Evolutionary conservation across 2,113 vertebrate species (phyloP), one percentile per base, ranked within the genome.

Genomic region (Tenebrosternarchus preto): DNA sequence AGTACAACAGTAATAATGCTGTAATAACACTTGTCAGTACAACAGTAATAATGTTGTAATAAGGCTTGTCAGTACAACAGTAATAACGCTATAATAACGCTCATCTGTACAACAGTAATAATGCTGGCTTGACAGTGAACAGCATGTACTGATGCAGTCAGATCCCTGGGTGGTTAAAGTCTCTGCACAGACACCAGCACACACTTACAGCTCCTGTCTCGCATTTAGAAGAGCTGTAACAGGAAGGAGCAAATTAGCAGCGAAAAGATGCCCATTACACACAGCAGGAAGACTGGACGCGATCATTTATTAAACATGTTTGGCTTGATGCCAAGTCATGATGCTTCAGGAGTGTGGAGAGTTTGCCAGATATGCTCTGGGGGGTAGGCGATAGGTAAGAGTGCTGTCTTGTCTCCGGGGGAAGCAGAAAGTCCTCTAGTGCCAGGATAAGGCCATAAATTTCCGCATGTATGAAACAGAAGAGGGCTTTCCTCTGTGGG

Each of bases 401-500:
- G 56, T 64, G 46, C 76, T 33, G 19, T 15, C 61, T 22, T 76
- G 16, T 87, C 85, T 66, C 80, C 76, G 80, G 78, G 50, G 73
- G 81, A 72, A 36, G 69, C 71, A n/a, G 89, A 61, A 29, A 50
- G 78, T 5, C 59, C 50, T 36, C 19, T 20, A 84, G 88, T 82
- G 88, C 82, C 89, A 87, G 85, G 75, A 59, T 39, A 77, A 82
- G 72, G 87, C 82, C 89, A 81, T 91, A 92, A 87, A 92, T 92
- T 88, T 57, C 56, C 55, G 71, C 72, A 56, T 67, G 83, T 81
- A 86, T 92, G 89, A 91, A 92, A 93, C 84, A 87, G 87, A 91
- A 92, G 91, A 91, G 82, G 87, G 79, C 84, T 89, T 50, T 90
- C 90, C 80, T 87, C 83, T 86, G 71, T 87, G 67, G 81, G 6